A percentile compares a stretch with the other conserved stretches of the same genome.
Conservation (phyloP, 2,113 vertebrate species). For the Aleadryas rufinucha region DNA sequence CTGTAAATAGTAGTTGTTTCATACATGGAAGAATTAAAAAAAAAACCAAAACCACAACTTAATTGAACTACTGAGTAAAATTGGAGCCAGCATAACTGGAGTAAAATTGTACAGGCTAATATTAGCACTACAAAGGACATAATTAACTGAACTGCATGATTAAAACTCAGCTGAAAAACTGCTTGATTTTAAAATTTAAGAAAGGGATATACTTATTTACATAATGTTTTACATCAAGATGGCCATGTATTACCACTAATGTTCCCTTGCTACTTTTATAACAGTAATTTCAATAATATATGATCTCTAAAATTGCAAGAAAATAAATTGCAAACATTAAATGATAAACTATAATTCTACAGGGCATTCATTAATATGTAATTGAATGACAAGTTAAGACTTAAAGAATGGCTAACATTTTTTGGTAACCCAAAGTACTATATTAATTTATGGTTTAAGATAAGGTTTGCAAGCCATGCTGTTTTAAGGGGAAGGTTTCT, state of each 20-base stretch:
- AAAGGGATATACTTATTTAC: background rate
- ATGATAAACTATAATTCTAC: background rate
- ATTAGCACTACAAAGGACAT: background rate
- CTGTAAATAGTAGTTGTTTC: background rate
- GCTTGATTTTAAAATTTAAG: background rate
- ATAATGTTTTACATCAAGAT: background rate
- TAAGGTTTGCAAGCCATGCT: background rate
- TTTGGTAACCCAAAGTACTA: background rate
- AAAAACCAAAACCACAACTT: too few species aligned
- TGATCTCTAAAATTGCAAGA: background rate
- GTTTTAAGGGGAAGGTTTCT: background rate
- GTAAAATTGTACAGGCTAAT: background rate
- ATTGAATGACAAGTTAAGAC: background rate
- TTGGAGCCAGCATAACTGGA: background rate
- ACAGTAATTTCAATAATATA: background rate
- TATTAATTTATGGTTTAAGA: background rate
- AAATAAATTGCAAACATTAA: slow-evolving; percentile 15
- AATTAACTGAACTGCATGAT: background rate
- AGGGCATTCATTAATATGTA: background rate
- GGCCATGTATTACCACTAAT: background rate
- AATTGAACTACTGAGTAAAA: background rate
- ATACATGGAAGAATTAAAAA: background rate
- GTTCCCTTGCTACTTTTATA: background rate
- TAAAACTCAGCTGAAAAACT: background rate
- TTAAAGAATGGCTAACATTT: background rate